Conservation (phyloP, 2,797 vertebrate species). For the Linurgus olivaceus region DNA sequence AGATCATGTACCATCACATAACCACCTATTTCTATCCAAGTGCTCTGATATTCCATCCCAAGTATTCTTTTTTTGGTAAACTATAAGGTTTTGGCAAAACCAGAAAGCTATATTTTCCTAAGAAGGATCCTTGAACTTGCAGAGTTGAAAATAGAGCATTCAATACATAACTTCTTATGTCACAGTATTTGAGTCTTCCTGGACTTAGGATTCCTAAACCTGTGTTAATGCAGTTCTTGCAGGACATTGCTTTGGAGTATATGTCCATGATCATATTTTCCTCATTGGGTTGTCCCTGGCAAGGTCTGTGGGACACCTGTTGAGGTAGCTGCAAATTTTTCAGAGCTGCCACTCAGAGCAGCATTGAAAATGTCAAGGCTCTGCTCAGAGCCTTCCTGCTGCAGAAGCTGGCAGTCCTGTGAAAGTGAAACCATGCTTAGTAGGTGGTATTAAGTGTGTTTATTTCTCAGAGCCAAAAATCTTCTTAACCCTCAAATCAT, state of each 20-base stretch:
- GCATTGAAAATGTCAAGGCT: not conserved
- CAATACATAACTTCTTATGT: not conserved
- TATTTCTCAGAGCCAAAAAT: slow-evolving; percentile 8
- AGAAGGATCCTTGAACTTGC: not conserved
- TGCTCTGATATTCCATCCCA: not conserved
- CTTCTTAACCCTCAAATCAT: slow-evolving; percentile 1
- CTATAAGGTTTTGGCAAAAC: not conserved
- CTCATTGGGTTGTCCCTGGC: not conserved
- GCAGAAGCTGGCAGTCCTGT: not conserved
- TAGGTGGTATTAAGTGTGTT: slow-evolving; percentile 21
- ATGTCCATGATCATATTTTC: not conserved
- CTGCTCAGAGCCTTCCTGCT: not conserved
- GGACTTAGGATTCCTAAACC: not conserved
- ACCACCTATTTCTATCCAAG: not conserved
- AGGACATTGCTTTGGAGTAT: not conserved
- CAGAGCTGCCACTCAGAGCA: not conserved
- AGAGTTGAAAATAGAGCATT: not conserved
- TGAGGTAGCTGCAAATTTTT: not conserved
- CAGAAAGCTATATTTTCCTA: not conserved
- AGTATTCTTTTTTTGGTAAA: not conserved
- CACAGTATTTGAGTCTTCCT: not conserved
- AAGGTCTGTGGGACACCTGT: not conserved
- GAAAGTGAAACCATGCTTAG: not conserved
- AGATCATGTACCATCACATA: not conserved
- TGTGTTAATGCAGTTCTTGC: not conserved